phyloP scores from a whole-genome alignment of 2,797 vertebrate genomes.

The Antrozous pallidus region DNA sequence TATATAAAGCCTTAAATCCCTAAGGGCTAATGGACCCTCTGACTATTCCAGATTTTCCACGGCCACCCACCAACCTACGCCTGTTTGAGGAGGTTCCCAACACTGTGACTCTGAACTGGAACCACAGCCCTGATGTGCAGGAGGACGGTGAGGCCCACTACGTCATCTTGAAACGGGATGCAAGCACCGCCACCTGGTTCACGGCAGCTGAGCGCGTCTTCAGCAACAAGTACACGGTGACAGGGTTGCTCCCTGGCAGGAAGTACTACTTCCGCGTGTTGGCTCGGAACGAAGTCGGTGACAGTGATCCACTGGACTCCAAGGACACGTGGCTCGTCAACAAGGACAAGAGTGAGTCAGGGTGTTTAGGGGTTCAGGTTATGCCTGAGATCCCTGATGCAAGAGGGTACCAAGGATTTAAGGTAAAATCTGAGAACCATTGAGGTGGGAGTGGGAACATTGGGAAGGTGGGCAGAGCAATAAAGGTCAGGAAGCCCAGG shows the following conservation, averaged over 20 bases:
- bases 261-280: conserved; percentile 84
- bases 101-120: conserved; percentile 81
- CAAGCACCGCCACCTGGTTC: conserved; percentile 81
- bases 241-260: conserved; percentile 79
- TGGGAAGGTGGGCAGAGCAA: not conserved
- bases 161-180: conserved; percentile 81
- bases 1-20: not conserved
- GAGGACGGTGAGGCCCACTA: conserved; percentile 74
- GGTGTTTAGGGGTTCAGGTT: not conserved
- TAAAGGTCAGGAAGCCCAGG: not conserved
- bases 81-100: conserved; percentile 82
- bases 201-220: conserved; percentile 77
- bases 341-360: conserved; percentile 73
- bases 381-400: not conserved
- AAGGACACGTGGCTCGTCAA: conserved; percentile 80
- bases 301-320: conserved; percentile 81
- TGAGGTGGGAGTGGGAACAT: not conserved
- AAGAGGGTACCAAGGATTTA: not conserved
- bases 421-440: not conserved
- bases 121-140: conserved; percentile 80
- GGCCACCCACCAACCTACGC: conserved; percentile 76
- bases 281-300: conserved; percentile 77
- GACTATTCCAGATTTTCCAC: conserved; percentile 76
- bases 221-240: conserved; percentile 82
- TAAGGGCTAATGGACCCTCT: not conserved